Base-by-base conservation (phyloP, 2,888 invertebrate species). In the Coleophora deauratella region DNA sequence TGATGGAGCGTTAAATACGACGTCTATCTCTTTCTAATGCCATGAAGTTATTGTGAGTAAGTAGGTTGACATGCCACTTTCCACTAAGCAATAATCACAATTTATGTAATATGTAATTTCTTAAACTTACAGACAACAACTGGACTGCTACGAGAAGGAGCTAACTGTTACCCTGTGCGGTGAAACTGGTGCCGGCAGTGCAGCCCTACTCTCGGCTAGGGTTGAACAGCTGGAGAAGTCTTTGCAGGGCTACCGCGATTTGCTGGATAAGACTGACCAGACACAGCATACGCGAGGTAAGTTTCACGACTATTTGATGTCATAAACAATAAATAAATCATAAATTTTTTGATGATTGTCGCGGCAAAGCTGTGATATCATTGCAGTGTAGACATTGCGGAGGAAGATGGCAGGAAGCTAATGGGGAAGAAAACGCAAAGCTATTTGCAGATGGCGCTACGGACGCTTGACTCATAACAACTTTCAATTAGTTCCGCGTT, bases 121-220 rank as follows among this genome's bases (percentile, higher is more conserved):
- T 6, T n/a, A 6, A 9, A 2, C 31, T 28, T 89, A 88, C 55
- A 89, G 93, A 40, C 89, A 90, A 45, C 90, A 95, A 55, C 69
- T 95, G 35, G 94, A 95, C 60, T 90, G 92, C 40, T 94, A 93
- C 60, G 95, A 95, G 74, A 92, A 92, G 62, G 95, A 95, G 78
- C 73, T 93, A 49, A 92, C 93, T 1, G 78, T 86, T 54, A 73
- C 79, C 0, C 43, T 84, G 33, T 66, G 72, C 30, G 79, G 81
- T 0, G 77, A 75, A 27, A 63, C 77, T 9, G 80, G 79, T 13
- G 71, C 74, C 1, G 77, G 76, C 4, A 53, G 67, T 28, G 67
- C 75, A 1, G 87, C 87, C 9, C 54, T 82, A 39, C 73, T 90
- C 39, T 80, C 88, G 3, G 90, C 90, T 40, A 84, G 93, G 1